These are phyloP conservation scores for Eupithecia dodoneata DNA, from an alignment of 2,888 invertebrate species.

Conservation along the genomic window DNA sequence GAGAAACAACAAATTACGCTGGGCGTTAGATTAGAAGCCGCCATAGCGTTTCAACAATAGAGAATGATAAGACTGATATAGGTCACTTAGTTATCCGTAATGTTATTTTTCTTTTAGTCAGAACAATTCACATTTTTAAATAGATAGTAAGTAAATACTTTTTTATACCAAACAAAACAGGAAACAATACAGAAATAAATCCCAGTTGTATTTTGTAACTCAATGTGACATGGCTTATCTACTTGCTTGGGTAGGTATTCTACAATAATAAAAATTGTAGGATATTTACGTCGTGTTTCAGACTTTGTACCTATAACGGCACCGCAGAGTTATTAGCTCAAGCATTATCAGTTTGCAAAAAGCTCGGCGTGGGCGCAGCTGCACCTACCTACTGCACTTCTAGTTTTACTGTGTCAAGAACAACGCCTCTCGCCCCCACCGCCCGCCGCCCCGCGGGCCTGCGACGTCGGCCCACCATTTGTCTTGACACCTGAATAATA, in stretches of 20 bases:
- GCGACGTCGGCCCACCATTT: slow-evolving; percentile 52
- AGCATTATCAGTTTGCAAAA: slow-evolving; percentile 62
- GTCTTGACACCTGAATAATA: slow-evolving; percentile 65
- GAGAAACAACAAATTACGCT: slow-evolving; percentile 22
- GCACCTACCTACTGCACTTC: slow-evolving; percentile 84
- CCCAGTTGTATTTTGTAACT: not conserved
- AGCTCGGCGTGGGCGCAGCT: slow-evolving; percentile 80
- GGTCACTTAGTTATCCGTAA: not conserved
- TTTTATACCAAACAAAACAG: too few species aligned
- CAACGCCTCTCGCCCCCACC: slow-evolving; percentile 79
- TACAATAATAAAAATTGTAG: not conserved
- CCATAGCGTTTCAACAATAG: slow-evolving; percentile 24
- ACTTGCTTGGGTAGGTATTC: not conserved
- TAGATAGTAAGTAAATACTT: too few species aligned
- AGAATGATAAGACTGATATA: slow-evolving; percentile 25
- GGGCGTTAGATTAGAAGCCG: slow-evolving; percentile 3
- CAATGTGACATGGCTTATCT: not conserved
- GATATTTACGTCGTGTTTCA: not conserved
- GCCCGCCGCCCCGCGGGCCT: slow-evolving; percentile 46
- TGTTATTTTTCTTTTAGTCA: not conserved
- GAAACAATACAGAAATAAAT: too few species aligned
- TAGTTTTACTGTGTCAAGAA: slow-evolving; percentile 84
- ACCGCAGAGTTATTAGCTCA: slow-evolving; percentile 24
- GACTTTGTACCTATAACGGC: slow-evolving; percentile 11
- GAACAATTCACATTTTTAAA: not conserved